phyloP scores from a whole-genome alignment of 2,113 vertebrate species.

The Pyxicephalus adspersus region DNA sequence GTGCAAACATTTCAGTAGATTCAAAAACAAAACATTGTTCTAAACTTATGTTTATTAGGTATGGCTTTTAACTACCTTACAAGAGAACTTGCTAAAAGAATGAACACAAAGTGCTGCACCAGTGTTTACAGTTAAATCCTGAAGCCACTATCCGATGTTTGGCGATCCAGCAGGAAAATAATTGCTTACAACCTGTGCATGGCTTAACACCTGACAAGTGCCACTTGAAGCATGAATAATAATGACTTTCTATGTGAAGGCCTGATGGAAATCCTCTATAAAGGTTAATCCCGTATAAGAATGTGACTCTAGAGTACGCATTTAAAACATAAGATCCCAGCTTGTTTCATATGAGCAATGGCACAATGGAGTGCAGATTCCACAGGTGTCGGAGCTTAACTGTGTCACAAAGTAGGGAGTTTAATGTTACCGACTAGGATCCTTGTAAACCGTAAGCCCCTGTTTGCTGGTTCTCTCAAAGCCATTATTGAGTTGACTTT shows the following conservation, averaged over 20 bases:
- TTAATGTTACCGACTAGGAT: neutral
- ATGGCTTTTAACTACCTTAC: neutral
- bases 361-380: slow-evolving; percentile 25
- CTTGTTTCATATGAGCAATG: slow-evolving; percentile 1
- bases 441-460: neutral
- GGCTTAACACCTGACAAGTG: slow-evolving; percentile 16
- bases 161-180: neutral
- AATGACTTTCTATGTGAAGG: slow-evolving; percentile 24
- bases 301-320: slow-evolving; percentile 24
- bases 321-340: slow-evolving; percentile 14
- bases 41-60: neutral
- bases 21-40: neutral
- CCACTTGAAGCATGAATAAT: slow-evolving; percentile 29
- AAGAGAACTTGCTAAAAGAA: too few relatives aligned
- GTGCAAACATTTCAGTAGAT: neutral
- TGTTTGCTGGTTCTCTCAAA: neutral
- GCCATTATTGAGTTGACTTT: neutral
- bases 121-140: neutral
- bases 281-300: slow-evolving; percentile 40
- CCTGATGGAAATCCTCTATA: slow-evolving; percentile 23
- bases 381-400: slow-evolving; percentile 33
- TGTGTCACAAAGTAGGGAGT: slow-evolving; percentile 1
- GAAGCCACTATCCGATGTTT: neutral
- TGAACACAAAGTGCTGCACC: too few relatives aligned
- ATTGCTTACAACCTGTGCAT: neutral